phyloP scores from a whole-genome alignment of 64 coral and sea anemone species.

The Porites australiensis region DNA sequence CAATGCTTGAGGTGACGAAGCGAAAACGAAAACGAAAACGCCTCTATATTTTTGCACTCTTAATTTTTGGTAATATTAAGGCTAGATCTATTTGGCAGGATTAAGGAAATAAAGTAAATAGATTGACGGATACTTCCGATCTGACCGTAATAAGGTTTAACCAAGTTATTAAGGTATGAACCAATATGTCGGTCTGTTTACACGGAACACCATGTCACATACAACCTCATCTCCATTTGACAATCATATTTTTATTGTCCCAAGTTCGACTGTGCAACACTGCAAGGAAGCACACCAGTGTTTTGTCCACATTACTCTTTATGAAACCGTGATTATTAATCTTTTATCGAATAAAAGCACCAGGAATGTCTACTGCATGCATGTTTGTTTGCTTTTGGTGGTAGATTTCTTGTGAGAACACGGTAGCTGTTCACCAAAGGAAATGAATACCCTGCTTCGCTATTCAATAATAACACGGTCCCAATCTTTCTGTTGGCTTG shows the following conservation, averaged over 20 bases:
- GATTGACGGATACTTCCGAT: constrained; percentile 83
- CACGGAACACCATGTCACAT: constrained; percentile 59
- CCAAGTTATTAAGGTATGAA: constrained; percentile 91
- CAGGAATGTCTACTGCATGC: neutral
- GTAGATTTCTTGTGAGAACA: constrained; percentile 42
- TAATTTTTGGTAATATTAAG: constrained; percentile 1
- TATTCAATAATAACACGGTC: constrained; percentile 55
- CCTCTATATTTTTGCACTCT: neutral
- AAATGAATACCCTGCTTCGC: constrained; percentile 27
- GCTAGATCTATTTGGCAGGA: constrained; percentile 58
- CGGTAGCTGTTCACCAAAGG: constrained; percentile 42
- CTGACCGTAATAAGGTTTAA: constrained; percentile 89
- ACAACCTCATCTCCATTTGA: constrained; percentile 39
- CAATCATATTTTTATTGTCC: constrained; percentile 34
- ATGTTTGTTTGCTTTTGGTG: constrained; percentile 5
- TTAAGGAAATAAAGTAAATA: constrained; percentile 74
- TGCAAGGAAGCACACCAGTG: neutral
- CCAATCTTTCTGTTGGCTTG: constrained; percentile 18
- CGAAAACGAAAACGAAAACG: constrained; percentile 12
- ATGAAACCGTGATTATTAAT: neutral
- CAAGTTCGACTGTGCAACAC: neutral
- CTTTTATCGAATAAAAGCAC: neutral
- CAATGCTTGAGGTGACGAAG: neutral
- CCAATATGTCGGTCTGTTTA: constrained; percentile 81
- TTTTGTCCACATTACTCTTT: neutral